Percentiles rank a stretch among this genome's conserved stretches.
These are phyloP conservation scores for Sebastes schlegelii DNA, from an alignment of 2,113 vertebrate genomes.

Conservation along the genomic window DNA sequence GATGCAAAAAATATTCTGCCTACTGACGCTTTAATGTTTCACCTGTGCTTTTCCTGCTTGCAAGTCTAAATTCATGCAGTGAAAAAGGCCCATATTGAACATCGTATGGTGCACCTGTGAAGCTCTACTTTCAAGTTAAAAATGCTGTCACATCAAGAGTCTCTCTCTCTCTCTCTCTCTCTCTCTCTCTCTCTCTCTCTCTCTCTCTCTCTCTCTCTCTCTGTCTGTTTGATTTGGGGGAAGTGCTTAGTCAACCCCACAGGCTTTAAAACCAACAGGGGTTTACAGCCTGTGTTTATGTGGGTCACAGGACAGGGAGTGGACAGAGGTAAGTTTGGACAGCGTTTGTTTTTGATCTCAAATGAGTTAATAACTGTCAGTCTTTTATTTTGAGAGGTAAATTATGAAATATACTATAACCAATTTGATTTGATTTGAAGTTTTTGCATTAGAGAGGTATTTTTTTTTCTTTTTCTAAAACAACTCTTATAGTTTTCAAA, in stretches of 20 bases:
- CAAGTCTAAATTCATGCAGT: background rate
- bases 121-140: background rate
- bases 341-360: background rate
- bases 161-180: slow-evolving; percentile 13
- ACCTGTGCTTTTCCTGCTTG: background rate
- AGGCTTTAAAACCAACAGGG: slow-evolving; percentile 64
- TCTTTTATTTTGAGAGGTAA: background rate
- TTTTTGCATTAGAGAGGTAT: too few species aligned
- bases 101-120: background rate
- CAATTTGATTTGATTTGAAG: too few species aligned
- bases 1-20: too few species aligned
- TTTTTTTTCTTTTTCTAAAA: background rate
- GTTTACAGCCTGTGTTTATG: slow-evolving; percentile 38
- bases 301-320: slow-evolving; percentile 35
- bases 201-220: slow-evolving; percentile 8
- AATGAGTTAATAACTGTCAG: background rate
- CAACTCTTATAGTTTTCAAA: background rate
- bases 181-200: slow-evolving; percentile 12
- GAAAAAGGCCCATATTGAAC: background rate
- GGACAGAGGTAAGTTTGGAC: slow-evolving; percentile 62
- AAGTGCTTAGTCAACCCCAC: slow-evolving; percentile 44
- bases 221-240: slow-evolving; percentile 67
- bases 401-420: background rate
- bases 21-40: background rate
- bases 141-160: background rate